Base-by-base conservation (phyloP, 2,888 invertebrate genomes). In the Drosophila melanosoma region DNA sequence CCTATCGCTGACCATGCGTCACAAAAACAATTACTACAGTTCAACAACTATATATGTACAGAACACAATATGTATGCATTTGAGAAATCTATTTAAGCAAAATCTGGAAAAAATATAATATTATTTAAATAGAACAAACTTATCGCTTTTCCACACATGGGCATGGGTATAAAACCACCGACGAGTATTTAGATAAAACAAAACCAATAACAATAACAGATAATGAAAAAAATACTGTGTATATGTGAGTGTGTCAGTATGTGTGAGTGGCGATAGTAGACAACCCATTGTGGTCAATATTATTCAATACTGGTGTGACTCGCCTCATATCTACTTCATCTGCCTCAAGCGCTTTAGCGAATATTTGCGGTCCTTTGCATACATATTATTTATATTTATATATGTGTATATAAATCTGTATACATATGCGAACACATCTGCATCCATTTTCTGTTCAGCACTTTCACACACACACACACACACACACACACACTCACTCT, bases 121-220 rank as follows among this genome's bases (percentile, higher is more conserved):
- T 80, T 86, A 83, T 81, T 70, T 75, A 83, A 75, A 76, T 70
- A 26, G 59, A 63, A 63, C n/a, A 42, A 75, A 76, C 42, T 71
- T 67, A 71, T 76, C 64, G 67, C 45, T 66, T 48, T 57, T 15
- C 48, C 54, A 68, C 53, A 66, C 62, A 72, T 59, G 64, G 59
- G 62, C 82, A 84, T 87, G 79, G 82, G 69, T 65, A 84, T 68
- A 79, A 70, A 76, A 54, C 69, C 40, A 73, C 56, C 83, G 76
- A 85, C 87, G 82, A 89, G 85, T 84, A 82, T 87, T 82, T 76
- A 84, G 84, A 89, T 84, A 84, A 79, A 68, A 53, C 61, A 68
- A 82, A 80, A 69, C 52, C 67, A 80, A 76, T 69, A 87, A 76
- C 83, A 73, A 84, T 57, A 56, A 57, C 58, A 74, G 84, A 84